phyloP scores from a whole-genome alignment of 2,888 invertebrate species.

The Drosophila percnosoma region DNA sequence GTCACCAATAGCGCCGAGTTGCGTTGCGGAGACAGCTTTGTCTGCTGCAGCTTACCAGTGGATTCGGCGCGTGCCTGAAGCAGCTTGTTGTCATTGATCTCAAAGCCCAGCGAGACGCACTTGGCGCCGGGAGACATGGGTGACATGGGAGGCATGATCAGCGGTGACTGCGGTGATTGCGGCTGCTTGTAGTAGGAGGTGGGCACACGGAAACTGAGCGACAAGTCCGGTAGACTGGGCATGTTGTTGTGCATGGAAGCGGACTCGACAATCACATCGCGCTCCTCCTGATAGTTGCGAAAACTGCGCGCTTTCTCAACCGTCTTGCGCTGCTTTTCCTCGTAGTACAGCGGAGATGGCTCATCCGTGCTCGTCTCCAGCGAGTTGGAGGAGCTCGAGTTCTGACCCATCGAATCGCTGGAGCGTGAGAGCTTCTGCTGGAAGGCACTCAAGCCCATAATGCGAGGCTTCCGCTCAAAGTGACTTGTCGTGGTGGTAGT shows the following conservation, averaged over 20 bases:
- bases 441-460: constrained; percentile 86
- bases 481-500: constrained; percentile 57
- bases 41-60: constrained; percentile 48
- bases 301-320: constrained; percentile 91
- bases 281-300: constrained; percentile 86
- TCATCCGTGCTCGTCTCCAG: constrained; percentile 81
- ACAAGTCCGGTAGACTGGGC: constrained; percentile 84
- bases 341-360: constrained; percentile 67
- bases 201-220: constrained; percentile 75
- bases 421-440: constrained; percentile 86
- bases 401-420: constrained; percentile 81
- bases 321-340: constrained; percentile 86
- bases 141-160: constrained; percentile 43
- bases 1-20: constrained; percentile 57
- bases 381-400: constrained; percentile 72
- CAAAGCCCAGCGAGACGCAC: constrained; percentile 80
- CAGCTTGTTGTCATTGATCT: constrained; percentile 84
- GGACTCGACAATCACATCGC: constrained; percentile 23
- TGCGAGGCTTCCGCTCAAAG: constrained; percentile 85
- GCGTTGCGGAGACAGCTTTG: constrained; percentile 55
- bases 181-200: constrained; percentile 61
- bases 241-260: constrained; percentile 74
- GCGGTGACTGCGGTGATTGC: constrained; percentile 22
- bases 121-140: constrained; percentile 58
- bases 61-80: constrained; percentile 68